These are phyloP conservation scores for Nomada lathburiana DNA, from an alignment of 2,888 invertebrate genomes.

Conservation along the genomic window DNA sequence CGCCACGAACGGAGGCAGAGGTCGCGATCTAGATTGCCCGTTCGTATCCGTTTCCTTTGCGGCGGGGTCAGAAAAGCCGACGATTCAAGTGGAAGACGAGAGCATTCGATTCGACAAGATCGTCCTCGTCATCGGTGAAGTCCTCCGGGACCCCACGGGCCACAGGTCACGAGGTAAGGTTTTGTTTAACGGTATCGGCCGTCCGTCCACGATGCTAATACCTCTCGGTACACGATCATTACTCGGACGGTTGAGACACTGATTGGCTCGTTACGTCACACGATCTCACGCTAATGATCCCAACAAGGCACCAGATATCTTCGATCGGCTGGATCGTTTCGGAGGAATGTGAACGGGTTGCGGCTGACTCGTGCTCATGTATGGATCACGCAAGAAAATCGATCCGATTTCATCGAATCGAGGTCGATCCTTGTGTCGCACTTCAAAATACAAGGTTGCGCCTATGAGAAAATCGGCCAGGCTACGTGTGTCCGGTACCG, in stretches of 20 bases:
- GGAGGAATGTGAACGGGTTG: conserved; percentile 74
- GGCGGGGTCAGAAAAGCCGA: conserved; percentile 14
- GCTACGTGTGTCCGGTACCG: background rate
- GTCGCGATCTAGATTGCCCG: conserved; percentile 52
- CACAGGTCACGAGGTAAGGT: conserved; percentile 81
- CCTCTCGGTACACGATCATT: conserved; percentile 79
- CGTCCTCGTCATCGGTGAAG: conserved; percentile 71
- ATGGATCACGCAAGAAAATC: conserved; percentile 68
- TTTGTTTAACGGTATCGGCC: conserved; percentile 83
- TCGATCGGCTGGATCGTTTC: conserved; percentile 74
- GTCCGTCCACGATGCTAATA: conserved; percentile 80
- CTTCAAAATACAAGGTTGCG: conserved; percentile 30
- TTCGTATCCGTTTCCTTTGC: background rate
- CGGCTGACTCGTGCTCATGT: conserved; percentile 21
- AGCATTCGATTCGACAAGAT: conserved; percentile 61
- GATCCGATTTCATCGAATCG: conserved; percentile 53
- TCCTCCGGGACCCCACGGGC: conserved; percentile 46
- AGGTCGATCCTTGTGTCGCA: conserved; percentile 34
- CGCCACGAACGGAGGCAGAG: conserved; percentile 39
- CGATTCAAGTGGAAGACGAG: conserved; percentile 41
- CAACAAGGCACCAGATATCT: conserved; percentile 81
- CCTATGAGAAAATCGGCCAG: background rate
- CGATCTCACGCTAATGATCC: conserved; percentile 83
- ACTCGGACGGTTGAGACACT: conserved; percentile 77
- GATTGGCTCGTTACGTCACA: conserved; percentile 83